Percentiles rank a stretch among this genome's conserved stretches.
phyloP scores from a whole-genome alignment of 2,888 invertebrate genomes.

The Herminia tarsipennalis region DNA sequence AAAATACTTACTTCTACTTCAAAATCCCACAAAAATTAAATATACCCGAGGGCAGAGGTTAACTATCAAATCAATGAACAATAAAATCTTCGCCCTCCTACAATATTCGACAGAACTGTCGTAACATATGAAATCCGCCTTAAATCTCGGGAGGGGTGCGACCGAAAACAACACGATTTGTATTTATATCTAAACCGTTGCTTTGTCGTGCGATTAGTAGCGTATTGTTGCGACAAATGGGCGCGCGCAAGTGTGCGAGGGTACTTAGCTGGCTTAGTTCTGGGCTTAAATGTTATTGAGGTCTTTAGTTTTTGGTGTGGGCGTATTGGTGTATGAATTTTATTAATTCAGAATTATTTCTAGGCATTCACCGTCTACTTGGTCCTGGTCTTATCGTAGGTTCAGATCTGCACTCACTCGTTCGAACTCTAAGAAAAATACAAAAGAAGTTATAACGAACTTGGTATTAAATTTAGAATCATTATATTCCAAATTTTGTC shows the following conservation, averaged over 20 bases:
- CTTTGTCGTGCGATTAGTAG: conserved; percentile 82
- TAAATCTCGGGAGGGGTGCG: conserved; percentile 56
- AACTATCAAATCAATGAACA: too few species aligned
- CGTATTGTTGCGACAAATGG: conserved; percentile 66
- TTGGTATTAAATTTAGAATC: too few species aligned
- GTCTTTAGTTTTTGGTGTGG: conserved; percentile 31
- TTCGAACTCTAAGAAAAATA: too few species aligned
- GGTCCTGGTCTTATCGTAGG: too few species aligned
- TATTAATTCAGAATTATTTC: too few species aligned
- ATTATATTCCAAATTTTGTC: too few species aligned
- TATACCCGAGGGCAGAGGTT: too few species aligned
- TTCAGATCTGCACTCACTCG: too few species aligned
- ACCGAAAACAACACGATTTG: conserved; percentile 84
- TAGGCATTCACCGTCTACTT: too few species aligned
- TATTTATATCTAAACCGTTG: conserved; percentile 82
- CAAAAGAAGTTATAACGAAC: too few species aligned
- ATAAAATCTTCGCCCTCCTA: conserved; percentile 8
- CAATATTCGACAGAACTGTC: conserved; percentile 6
- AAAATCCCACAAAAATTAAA: too few species aligned
- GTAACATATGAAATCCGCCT: conserved; percentile 30
- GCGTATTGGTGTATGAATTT: conserved; percentile 17
- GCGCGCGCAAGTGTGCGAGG: conserved; percentile 63
- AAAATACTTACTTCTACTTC: too few species aligned
- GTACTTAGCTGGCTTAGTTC: conserved; percentile 52
- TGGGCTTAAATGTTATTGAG: conserved; percentile 43